These are phyloP conservation scores for Cryptocephalus moraei DNA, from an alignment of 2,888 invertebrate species.

Conservation along the genomic window DNA sequence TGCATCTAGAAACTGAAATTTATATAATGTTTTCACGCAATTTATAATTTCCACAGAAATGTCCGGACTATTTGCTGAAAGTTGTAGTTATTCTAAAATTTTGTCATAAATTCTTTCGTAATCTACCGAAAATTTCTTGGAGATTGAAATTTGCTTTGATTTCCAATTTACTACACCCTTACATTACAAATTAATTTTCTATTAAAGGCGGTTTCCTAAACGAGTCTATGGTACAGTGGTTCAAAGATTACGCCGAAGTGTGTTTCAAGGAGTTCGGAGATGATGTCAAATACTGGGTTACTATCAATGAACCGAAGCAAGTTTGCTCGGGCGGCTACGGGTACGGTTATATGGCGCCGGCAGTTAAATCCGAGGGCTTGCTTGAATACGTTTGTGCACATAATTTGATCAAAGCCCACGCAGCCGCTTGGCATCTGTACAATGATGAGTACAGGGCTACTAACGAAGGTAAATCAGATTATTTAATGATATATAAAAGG, in stretches of 20 bases:
- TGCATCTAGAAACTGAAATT: too few species aligned
- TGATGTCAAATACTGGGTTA: slow-evolving; percentile 1
- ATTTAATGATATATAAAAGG: too few species aligned
- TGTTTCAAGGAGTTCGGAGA: slow-evolving; percentile 2
- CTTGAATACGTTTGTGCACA: slow-evolving; percentile 2
- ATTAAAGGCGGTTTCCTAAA: slow-evolving; percentile 1
- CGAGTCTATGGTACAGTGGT: background rate
- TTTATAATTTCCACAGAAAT: too few species aligned
- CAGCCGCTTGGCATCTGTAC: slow-evolving; percentile 2
- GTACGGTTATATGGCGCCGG: background rate
- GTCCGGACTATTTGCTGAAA: too few species aligned
- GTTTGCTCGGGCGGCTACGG: slow-evolving; percentile 1
- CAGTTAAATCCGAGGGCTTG: background rate
- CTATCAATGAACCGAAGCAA: background rate
- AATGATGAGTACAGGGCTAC: background rate
- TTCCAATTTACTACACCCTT: too few species aligned
- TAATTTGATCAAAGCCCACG: slow-evolving; percentile 3
- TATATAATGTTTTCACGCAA: too few species aligned
- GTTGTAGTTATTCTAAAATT: too few species aligned
- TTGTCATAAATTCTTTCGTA: too few species aligned
- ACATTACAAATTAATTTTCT: too few species aligned
- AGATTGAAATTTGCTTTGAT: too few species aligned
- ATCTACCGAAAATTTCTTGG: too few species aligned
- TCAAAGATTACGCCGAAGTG: background rate
- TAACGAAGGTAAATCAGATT: background rate